Evolutionary conservation across 2,888 invertebrate species (phyloP), one percentile per base, ranked within the genome.

Genomic region (Psococerastis gibbosa): DNA sequence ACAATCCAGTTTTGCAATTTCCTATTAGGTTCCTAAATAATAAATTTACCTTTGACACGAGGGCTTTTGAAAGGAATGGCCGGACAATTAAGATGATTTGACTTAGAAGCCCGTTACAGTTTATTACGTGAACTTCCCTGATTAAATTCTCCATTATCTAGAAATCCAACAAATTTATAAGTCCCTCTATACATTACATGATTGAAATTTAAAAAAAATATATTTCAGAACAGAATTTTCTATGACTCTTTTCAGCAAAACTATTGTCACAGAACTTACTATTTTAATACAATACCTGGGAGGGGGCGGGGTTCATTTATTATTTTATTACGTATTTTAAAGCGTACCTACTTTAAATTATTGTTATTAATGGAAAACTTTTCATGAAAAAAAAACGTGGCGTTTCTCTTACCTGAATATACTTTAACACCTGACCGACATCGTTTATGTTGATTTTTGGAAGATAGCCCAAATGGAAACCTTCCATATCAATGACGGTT

Each of bases 361-460:
- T n/a, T n/a, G n/a, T n/a, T n/a, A n/a, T n/a, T n/a, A n/a, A n/a
- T n/a, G n/a, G n/a, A n/a, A n/a, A n/a, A n/a, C n/a, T n/a, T n/a
- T n/a, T n/a, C n/a, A n/a, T n/a, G n/a, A n/a, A n/a, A n/a, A n/a
- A n/a, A n/a, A n/a, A n/a, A n/a, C n/a, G n/a, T n/a, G n/a, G n/a
- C n/a, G n/a, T n/a, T n/a, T n/a, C n/a, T 6, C 5, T 38, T 38
- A 38, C 38, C 38, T 38, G 38, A 20, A 5, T 4, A 38, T 16
- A 17, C 20, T 20, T 15, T 20, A 38, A 20, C 15, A 38, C 38
- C 4, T n/a, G 4, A 15, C n/a, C 22, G 4, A 17, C 20, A 5
- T 20, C 22, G 13, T 16, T 3, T 15, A 38, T 6, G 5, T 15
- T 38, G 22, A 38, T 20, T 38, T 38, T 38, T 3, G 38, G 20